Evolutionary conservation across 2,888 invertebrate genomes (phyloP), one percentile per base, ranked within the genome.

Genomic region (Augochlorella aurata): DNA sequence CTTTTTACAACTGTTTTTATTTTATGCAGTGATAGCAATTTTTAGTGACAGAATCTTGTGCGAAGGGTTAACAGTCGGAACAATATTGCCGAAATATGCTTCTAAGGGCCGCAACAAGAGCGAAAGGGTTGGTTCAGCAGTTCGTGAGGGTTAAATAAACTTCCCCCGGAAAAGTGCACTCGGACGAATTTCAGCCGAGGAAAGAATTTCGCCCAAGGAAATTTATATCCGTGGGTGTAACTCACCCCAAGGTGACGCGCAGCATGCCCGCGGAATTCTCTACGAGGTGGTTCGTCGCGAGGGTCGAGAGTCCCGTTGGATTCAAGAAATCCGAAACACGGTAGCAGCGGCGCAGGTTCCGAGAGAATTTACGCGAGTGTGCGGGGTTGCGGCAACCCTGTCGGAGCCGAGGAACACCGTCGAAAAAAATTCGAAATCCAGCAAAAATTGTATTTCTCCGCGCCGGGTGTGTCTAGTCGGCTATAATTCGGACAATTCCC

Each of bases 401-500:
- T n/a, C 54, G 12, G 5, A 1, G 54, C 12, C 12, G 47, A 12
- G 10, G 47, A 12, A 12, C 2, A 12, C 21, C 45, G 66, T 7
- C 14, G 45, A 67, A 5, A 45, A 67, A 67, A 67, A 24, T 21
- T 47, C 47, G 21, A 67, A 67, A 67, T 67, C 49, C 67, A 24
- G 24, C 24, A 16, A 18, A 21, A 67, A 49, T 49, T 49, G 49
- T 49, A 49, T 49, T 49, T 45, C 12, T 9, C 49, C n/a, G 63
- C 49, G 49, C 47, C 72, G 47, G 72, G 38, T 49, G 63, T 47
- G 47, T 8, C 69, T 49, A 38, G 63, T 58, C 49, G 74, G 61
- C 61, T 50, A 81, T 77, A 77, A 82, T 82, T 77, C 82, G 44
- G 69, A 69, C 61, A 76, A 82, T 61, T 69, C 63, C 47, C 52